Evolutionary conservation across 2,113 vertebrate genomes (phyloP), one percentile per base, ranked within the genome.

Genomic region (Cygnus atratus): DNA sequence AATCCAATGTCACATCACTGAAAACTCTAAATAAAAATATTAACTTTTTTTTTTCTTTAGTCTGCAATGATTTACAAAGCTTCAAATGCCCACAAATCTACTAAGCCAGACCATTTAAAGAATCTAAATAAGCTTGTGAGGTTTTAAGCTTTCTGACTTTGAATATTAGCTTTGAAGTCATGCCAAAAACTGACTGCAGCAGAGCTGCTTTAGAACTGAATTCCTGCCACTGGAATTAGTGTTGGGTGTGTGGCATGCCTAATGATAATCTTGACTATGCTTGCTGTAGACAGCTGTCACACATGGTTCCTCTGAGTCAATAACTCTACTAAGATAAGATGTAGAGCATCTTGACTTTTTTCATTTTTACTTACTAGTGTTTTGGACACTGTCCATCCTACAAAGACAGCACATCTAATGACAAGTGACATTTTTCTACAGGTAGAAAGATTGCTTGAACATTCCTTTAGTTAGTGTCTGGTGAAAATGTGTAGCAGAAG

Each of bases 161-260:
- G 97, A 98, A 95, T 95, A 90, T 88, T 91, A 96, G 81, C 97
- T 98, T 98, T 98, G 97, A 98, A 97, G 97, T 94, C 77, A 55
- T 96, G 97, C 97, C 97, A 97, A 93, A 95, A 96, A 39, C 55
- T 96, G 85, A 58, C 84, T 92, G 96, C 72, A 89, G 74, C 94
- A 90, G 92, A 96, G 62, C 93, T 93, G 74, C 79, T 96, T 97
- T 97, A 91, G 93, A 94, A 97, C 76, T 91, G 91, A 97, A 97
- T 97, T 97, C 83, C 79, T 97, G 95, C 97, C 96, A 92, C 75
- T 83, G 70, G 90, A 96, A 98, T 98, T 97, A 97, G 88, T 91
- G 76, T 93, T 94, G 93, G 87, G 76, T 88, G 81, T 87, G 88
- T 93, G 93, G 28, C 91, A 88, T 95, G 79, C 81, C 68, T 96